Conservation (phyloP, 2,797 vertebrate species). For the Notoglanidium macrostoma region DNA sequence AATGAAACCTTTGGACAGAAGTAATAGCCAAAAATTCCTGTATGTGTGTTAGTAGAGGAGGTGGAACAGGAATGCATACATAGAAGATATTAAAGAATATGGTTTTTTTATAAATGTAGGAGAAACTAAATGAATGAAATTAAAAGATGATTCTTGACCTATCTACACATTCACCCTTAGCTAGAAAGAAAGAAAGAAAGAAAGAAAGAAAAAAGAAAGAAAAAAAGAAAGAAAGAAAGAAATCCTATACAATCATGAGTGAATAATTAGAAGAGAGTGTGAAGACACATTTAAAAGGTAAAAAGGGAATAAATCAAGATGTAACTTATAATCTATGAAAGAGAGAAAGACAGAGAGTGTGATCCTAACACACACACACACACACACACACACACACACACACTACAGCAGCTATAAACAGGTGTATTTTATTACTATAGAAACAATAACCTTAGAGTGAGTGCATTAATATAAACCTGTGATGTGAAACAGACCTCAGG, state of each 20-base stretch:
- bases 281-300: too few species aligned
- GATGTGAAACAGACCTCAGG: not conserved
- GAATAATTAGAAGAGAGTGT: too few species aligned
- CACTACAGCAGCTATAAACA: not conserved
- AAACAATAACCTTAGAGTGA: not conserved
- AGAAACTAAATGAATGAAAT: not conserved
- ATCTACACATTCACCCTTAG: too few species aligned
- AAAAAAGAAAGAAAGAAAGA: conserved; percentile 49
- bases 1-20: conserved; percentile 95
- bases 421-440: not conserved
- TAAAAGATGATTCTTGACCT: not conserved
- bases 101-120: not conserved
- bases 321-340: too few species aligned
- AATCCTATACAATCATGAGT: too few species aligned
- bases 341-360: not conserved
- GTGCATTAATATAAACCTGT: not conserved
- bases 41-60: not conserved
- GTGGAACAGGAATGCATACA: not conserved
- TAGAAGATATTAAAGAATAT: not conserved
- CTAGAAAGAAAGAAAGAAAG: conserved; percentile 50
- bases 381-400: not conserved
- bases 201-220: not conserved
- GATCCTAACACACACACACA: conserved; percentile 24
- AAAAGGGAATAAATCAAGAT: too few species aligned
- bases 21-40: conserved; percentile 87